Conservation (phyloP, 2,888 invertebrate species). For the Caenorhabditis sp. region DNA sequence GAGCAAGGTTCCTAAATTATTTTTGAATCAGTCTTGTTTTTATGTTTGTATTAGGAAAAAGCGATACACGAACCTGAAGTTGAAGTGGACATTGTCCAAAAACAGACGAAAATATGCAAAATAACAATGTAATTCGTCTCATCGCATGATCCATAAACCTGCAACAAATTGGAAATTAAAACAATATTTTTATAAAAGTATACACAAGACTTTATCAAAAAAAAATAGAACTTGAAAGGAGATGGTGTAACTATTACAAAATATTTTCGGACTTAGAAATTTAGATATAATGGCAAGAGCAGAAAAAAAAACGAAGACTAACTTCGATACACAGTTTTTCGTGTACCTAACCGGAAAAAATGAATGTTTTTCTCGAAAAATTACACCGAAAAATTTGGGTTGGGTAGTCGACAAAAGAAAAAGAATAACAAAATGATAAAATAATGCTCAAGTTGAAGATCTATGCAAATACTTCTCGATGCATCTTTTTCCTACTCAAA, state of each 20-base stretch:
- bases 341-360: neutral
- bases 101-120: slow-evolving; percentile 3
- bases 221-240: no score
- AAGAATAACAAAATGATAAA: neutral
- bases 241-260: no score
- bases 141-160: slow-evolving; percentile 4
- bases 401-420: neutral
- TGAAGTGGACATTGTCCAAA: slow-evolving; percentile 17
- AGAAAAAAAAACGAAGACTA: no score
- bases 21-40: neutral
- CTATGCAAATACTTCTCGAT: neutral
- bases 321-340: neutral
- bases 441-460: slow-evolving; percentile 6
- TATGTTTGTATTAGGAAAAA: neutral
- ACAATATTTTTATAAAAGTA: no score
- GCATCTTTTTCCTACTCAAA: neutral
- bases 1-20: slow-evolving; percentile 55
- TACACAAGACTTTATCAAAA: no score
- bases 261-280: no score
- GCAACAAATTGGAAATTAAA: neutral
- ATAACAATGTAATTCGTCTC: slow-evolving; percentile 1
- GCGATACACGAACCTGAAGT: slow-evolving; percentile 12
- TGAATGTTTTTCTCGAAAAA: slow-evolving; percentile 1
- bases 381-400: neutral
- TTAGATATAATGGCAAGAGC: no score